Base-by-base conservation (phyloP, 2,113 vertebrate species). In the Crotalus helleri region DNA sequence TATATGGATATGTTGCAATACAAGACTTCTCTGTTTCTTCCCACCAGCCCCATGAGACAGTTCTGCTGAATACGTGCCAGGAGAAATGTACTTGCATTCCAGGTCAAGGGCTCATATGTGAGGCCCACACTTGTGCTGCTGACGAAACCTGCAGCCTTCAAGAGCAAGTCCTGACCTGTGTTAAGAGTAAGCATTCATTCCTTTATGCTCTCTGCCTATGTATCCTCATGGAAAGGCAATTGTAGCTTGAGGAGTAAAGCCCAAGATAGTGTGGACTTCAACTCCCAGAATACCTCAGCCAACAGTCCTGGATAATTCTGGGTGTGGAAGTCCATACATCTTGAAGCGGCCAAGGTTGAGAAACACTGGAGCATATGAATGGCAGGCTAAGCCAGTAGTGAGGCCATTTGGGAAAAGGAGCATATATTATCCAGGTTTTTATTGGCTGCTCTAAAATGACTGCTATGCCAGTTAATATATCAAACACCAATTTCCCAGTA, bases 11-110 rank as follows among this genome's bases (percentile, higher is more conserved):
- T 12, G 3, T 12, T 64, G 11, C 12, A 12, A 64, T 29, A 11
- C 10, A 29, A 3, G 12, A 64, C 29, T 12, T 64, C 61, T 64
- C 10, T n/a, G 11, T n/a, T 64, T 29, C 81, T 94, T 87, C 58
- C 92, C 89, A 58, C 55, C 95, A 99, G 98, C 97, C 97, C 5
- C 92, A 95, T 0, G 95, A 98, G 92, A 59, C 87, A 0, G 88
- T 97, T 3, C 96, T 98, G 87, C 74, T 54, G 5, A 94, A 97
- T 0, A 91, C 92, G 19, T 99, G 98, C 94, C 93, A 24, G 15
- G 59, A 69, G 55, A 96, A 93, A 3, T 99, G 98, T 87, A 94
- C 93, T 0, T 99, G 98, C 69, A 91, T 96, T 39, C 92, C 97
- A 0, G 59, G 85, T 0, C 46, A 13, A 59, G 98, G 97, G 1